Conservation (phyloP, 2,888 invertebrate genomes). For the Caenorhabditis macrosperma region DNA sequence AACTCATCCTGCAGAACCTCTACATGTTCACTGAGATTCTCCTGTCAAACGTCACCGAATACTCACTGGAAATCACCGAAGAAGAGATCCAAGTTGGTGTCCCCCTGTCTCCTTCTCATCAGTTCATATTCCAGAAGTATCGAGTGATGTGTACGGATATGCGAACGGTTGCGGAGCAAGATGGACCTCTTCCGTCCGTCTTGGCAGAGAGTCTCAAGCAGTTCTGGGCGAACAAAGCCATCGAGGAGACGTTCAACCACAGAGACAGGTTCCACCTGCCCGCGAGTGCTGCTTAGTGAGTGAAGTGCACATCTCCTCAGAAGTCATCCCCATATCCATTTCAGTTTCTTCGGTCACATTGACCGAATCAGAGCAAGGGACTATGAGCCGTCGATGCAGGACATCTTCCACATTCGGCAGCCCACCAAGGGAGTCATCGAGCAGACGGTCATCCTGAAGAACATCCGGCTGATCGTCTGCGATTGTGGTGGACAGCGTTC, state of each 20-base stretch:
- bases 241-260: conserved; percentile 60
- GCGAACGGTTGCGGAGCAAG: conserved; percentile 1
- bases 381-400: conserved; percentile 72
- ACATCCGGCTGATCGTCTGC: conserved; percentile 65
- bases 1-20: conserved; percentile 64
- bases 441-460: conserved; percentile 69
- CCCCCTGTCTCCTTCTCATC: background rate
- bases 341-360: conserved; percentile 76
- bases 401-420: conserved; percentile 76
- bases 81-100: conserved; percentile 1
- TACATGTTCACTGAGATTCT: conserved; percentile 40
- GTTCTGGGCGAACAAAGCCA: conserved; percentile 66
- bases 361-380: conserved; percentile 70
- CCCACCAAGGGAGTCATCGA: conserved; percentile 76
- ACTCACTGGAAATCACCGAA: background rate
- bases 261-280: conserved; percentile 64
- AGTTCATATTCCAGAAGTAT: background rate
- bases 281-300: conserved; percentile 71
- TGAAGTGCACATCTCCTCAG: background rate
- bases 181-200: too few species aligned
- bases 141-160: background rate
- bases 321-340: conserved; percentile 45
- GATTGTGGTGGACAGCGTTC: conserved; percentile 78
- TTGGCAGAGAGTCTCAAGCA: conserved; percentile 27
- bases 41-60: conserved; percentile 15